Evolutionary conservation across 2,888 invertebrate species (phyloP).

Genomic region (Ichneumoninae sp.): DNA sequence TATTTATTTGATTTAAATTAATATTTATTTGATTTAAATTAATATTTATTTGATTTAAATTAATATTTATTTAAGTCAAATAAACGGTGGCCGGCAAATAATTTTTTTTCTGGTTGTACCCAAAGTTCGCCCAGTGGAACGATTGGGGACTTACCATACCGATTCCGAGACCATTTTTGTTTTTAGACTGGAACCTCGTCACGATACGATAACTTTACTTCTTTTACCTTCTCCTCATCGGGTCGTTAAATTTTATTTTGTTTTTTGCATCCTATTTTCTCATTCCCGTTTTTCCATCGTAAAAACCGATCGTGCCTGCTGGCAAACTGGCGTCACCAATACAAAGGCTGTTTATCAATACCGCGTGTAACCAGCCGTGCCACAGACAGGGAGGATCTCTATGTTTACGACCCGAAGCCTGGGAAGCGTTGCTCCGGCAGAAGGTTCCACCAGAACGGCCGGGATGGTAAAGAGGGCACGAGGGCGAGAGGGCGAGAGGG

Average conservation of each 20-base stretch:
- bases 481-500: neutral
- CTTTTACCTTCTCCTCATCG: neutral
- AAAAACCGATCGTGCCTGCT: constrained; percentile 12
- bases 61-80: too few relatives aligned
- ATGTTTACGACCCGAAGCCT: constrained; percentile 23
- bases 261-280: constrained; percentile 5
- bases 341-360: constrained; percentile 38
- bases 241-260: neutral
- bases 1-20: too few relatives aligned
- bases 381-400: neutral
- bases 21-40: too few relatives aligned
- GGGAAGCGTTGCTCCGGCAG: neutral
- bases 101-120: neutral
- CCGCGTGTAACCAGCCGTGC: constrained; percentile 1
- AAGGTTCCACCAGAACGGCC: neutral
- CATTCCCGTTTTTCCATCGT: neutral
- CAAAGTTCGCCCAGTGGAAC: neutral
- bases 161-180: neutral
- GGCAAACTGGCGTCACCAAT: constrained; percentile 6
- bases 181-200: neutral
- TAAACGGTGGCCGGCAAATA: too few relatives aligned
- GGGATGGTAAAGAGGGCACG: neutral
- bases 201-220: neutral
- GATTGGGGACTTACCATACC: neutral
- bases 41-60: too few relatives aligned